Percentiles rank a stretch among this genome's conserved stretches.
These are phyloP conservation scores for Spea hammondii DNA, from an alignment of 2,797 vertebrate genomes.

Conservation along the genomic window DNA sequence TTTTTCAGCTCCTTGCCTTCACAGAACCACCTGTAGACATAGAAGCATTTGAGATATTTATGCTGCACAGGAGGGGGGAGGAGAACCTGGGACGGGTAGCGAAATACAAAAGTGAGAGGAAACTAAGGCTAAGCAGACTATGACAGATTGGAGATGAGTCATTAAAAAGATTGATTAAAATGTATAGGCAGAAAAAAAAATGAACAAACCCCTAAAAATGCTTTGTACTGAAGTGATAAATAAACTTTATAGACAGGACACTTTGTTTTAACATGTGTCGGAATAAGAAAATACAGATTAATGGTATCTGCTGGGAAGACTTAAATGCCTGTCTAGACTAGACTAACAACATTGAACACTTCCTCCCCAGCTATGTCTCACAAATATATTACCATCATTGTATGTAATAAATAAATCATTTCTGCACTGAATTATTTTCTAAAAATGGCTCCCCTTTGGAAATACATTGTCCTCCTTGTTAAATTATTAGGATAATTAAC, in stretches of 20 bases:
- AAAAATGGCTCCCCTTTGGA: too few species aligned
- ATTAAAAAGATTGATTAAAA: slow-evolving; percentile 19
- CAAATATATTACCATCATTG: background rate
- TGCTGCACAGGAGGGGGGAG: slow-evolving; percentile 5
- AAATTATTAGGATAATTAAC: too few species aligned
- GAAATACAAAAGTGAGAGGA: slow-evolving; percentile 1
- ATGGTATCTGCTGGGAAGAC: slow-evolving; percentile 28
- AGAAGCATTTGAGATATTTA: slow-evolving; percentile 52
- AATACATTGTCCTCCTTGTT: too few species aligned
- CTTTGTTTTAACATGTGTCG: background rate
- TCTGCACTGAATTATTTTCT: too few species aligned
- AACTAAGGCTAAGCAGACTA: slow-evolving; percentile 4
- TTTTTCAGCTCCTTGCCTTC: slow-evolving; percentile 89
- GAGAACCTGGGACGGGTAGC: background rate
- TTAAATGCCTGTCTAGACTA: slow-evolving; percentile 26
- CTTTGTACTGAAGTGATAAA: slow-evolving; percentile 27
- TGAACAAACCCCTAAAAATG: background rate
- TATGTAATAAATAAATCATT: too few species aligned
- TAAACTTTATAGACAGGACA: slow-evolving; percentile 31
- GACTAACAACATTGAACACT: slow-evolving; percentile 3
- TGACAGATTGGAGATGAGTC: slow-evolving; percentile 42
- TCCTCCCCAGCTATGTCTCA: background rate
- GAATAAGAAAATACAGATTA: slow-evolving; percentile 19
- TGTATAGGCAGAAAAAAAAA: slow-evolving; percentile 4
- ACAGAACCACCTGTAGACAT: slow-evolving; percentile 91